A percentile compares a stretch with the other conserved stretches of the same genome.
These are phyloP conservation scores for Rhinogobio ventralis DNA, from an alignment of 2,797 vertebrate species.

Conservation along the genomic window DNA sequence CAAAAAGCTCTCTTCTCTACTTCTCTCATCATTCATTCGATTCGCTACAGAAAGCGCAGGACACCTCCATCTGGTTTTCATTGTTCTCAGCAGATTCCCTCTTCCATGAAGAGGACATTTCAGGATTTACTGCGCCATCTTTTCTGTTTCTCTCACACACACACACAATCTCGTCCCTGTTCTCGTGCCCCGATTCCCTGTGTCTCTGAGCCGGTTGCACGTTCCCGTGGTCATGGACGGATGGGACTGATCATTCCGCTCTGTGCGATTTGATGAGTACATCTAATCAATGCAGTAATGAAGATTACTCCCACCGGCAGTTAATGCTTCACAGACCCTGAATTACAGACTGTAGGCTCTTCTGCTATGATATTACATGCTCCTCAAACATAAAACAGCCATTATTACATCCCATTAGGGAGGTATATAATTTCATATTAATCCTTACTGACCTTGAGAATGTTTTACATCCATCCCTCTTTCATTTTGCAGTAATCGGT, in stretches of 20 bases:
- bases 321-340: slow-evolving; percentile 1
- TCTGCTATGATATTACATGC: not conserved
- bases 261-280: not conserved
- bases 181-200: not conserved
- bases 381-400: not conserved
- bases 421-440: not conserved
- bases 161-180: not conserved
- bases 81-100: not conserved
- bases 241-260: not conserved
- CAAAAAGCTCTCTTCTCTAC: not conserved
- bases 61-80: not conserved
- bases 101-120: not conserved
- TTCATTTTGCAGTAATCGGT: not conserved
- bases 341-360: not conserved
- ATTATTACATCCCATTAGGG: not conserved
- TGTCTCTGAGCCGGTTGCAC: not conserved
- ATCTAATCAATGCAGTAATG: not conserved
- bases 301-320: not conserved
- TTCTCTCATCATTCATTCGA: not conserved
- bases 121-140: not conserved
- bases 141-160: not conserved
- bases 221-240: not conserved
- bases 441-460: not conserved
- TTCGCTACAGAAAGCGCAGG: not conserved
- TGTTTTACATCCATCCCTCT: not conserved